Evolutionary conservation across 2,888 invertebrate species (phyloP).

Genomic region (Gnatocerus cornutus): DNA sequence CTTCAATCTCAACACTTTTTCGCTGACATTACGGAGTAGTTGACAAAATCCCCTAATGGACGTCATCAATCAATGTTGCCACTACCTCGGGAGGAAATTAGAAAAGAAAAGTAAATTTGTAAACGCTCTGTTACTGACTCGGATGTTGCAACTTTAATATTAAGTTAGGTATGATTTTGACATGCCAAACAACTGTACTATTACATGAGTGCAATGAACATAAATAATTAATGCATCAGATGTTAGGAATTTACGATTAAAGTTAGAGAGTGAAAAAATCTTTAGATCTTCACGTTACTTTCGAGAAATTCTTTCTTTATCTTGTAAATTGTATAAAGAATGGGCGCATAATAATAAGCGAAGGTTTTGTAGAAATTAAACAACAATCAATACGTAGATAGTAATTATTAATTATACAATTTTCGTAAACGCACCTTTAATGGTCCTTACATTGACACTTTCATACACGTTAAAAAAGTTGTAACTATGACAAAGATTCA

Average conservation of each 20-base stretch:
- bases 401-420: too few relatives aligned
- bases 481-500: too few relatives aligned
- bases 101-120: conserved; percentile 22
- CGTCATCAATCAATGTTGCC: conserved; percentile 24
- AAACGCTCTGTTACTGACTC: conserved; percentile 13
- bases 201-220: conserved; percentile 8
- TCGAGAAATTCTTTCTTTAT: neutral
- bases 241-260: conserved; percentile 13
- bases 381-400: too few relatives aligned
- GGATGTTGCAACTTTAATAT: conserved; percentile 17
- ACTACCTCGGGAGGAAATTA: conserved; percentile 21
- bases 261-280: neutral
- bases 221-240: conserved; percentile 28
- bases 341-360: too few relatives aligned
- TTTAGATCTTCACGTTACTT: neutral
- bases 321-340: too few relatives aligned
- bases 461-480: too few relatives aligned
- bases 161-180: conserved; percentile 14
- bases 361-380: too few relatives aligned
- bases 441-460: too few relatives aligned
- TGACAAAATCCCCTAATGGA: conserved; percentile 18
- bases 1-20: conserved; percentile 18
- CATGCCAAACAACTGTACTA: neutral
- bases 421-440: too few relatives aligned
- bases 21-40: conserved; percentile 7